A percentile compares a stretch with the other conserved stretches of the same genome.
phyloP scores from a whole-genome alignment of 2,113 vertebrate genomes.

The Mesembrinibis cayennensis region DNA sequence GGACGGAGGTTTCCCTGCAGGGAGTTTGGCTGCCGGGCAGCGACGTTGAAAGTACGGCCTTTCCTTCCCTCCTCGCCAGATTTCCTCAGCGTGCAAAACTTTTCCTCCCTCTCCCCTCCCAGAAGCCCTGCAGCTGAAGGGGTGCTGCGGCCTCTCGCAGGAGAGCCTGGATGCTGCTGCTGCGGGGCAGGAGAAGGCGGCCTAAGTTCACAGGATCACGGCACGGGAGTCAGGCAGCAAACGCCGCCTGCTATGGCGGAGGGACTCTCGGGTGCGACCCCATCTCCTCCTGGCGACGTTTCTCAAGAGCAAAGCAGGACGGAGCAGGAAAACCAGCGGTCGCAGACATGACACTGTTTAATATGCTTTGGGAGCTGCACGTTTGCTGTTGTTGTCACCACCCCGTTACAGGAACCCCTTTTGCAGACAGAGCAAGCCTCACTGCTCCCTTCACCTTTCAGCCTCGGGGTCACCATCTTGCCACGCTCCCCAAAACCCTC shows the following conservation, averaged over 20 bases:
- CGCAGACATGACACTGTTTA: neutral
- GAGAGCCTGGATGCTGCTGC: neutral
- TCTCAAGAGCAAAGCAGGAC: neutral
- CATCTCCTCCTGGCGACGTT: neutral
- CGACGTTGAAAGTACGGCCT: fast-evolving
- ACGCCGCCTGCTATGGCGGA: fast-evolving
- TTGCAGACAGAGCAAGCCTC: neutral
- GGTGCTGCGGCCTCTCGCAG: fast-evolving
- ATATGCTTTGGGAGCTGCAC: neutral
- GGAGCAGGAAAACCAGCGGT: neutral
- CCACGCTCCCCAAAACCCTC: neutral
- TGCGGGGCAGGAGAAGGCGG: fast-evolving
- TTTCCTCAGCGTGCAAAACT: neutral
- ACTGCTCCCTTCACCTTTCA: neutral
- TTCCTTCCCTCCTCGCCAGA: neutral
- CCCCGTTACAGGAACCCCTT: neutral
- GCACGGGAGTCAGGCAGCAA: fast-evolving
- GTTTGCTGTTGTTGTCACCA: neutral
- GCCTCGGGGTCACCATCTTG: neutral
- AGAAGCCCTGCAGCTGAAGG: too few relatives aligned
- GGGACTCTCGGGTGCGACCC: neutral
- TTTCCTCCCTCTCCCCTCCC: neutral
- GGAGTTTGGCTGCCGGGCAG: neutral
- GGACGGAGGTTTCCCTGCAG: too few relatives aligned
- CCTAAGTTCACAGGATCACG: fast-evolving